Evolutionary conservation across 2,113 vertebrate species (phyloP).

Genomic region (Pygathrix nemaeus): DNA sequence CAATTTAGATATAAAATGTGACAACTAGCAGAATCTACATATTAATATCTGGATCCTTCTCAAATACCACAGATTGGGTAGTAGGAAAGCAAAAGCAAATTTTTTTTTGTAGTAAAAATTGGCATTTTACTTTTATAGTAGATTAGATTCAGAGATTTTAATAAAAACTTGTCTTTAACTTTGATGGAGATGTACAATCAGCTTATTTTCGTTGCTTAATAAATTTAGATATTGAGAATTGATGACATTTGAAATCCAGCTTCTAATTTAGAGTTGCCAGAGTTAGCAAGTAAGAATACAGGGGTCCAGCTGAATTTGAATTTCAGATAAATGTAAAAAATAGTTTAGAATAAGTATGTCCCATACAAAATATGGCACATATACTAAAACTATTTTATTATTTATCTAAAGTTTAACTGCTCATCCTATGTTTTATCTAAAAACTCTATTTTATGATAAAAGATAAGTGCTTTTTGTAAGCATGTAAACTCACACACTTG

Average conservation of each 20-base stretch:
- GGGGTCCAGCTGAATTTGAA: background rate
- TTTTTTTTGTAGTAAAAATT: background rate
- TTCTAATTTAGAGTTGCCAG: background rate
- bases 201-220: background rate
- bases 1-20: conserved; percentile 78
- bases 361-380: background rate
- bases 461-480: background rate
- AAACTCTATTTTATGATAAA: background rate
- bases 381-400: background rate
- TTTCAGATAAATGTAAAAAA: background rate
- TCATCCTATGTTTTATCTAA: background rate
- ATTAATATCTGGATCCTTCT: conserved; percentile 72
- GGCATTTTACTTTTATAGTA: conserved; percentile 38
- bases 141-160: background rate
- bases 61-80: background rate
- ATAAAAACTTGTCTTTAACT: background rate
- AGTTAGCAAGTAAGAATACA: background rate
- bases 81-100: background rate
- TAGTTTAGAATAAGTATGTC: background rate
- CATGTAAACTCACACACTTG: background rate
- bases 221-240: background rate
- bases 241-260: background rate
- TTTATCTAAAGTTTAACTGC: background rate
- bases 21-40: conserved; percentile 76
- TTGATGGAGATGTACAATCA: background rate